Evolutionary conservation across 2,113 vertebrate species (phyloP), one percentile per base, ranked within the genome.

Genomic region (Centrocercus urophasianus): DNA sequence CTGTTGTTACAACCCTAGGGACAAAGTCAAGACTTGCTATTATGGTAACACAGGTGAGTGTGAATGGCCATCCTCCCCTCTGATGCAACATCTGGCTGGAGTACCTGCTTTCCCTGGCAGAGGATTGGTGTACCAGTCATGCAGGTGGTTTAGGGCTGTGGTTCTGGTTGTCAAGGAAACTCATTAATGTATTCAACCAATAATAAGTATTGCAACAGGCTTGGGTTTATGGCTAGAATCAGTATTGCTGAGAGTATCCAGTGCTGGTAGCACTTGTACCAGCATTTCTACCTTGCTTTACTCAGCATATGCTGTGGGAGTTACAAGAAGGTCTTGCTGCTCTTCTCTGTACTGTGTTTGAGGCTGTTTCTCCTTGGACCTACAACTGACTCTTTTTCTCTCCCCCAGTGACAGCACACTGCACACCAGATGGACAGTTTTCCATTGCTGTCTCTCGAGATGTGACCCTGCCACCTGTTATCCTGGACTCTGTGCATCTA

Each of bases 11-110:
- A 60, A 70, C 13, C 38, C 91, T 8, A 71, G 66, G 40, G 92
- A 96, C 67, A 83, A 72, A 16, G 32, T 40, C 50, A 92, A 64
- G 27, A 90, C 95, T 70, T 98, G 97, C 92, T 98, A 95, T 45
- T 98, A 97, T 15, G 97, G 96, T 64, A 97, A 97, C 83, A 97
- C 71, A 75, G 97, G 97, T 97, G 78, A 70, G 54, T 20, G 6
- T 20, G 60, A 45, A 22, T 25, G 80, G 45, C 8, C 36, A 12
- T 36, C 7, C n/a, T 88, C 24, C 8, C 34, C 18, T 28, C 18
- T 50, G 12, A 28, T 82, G n/a, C 6, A 54, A 42, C 48, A 34
- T 52, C 13, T 34, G 25, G 52, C 32, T 25, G 17, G 34, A 16
- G 24, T 56, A 56, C 18, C 25, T 76, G 12, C 1, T 11, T 73